Percentiles rank a stretch among this genome's conserved stretches.
Evolutionary conservation across 2,113 vertebrate species (phyloP).

Genomic region (Pholis gunnellus): DNA sequence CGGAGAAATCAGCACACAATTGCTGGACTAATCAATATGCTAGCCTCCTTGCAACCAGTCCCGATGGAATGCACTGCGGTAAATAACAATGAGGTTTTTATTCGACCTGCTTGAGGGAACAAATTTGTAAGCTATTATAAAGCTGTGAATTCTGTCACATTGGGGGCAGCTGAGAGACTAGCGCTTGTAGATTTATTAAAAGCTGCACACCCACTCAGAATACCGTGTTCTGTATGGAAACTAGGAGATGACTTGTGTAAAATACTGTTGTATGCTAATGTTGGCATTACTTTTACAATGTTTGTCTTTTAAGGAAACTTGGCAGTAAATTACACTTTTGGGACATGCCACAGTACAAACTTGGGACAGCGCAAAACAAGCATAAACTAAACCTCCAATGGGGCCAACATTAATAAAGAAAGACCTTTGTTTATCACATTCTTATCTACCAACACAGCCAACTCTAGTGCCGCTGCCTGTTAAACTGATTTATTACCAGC

Average conservation of each 20-base stretch:
- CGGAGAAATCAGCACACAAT: slow-evolving; percentile 42
- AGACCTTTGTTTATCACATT: not conserved
- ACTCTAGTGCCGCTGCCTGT: slow-evolving; percentile 28
- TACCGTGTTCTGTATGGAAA: not conserved
- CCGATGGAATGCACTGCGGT: slow-evolving; percentile 41
- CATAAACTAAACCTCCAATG: not conserved
- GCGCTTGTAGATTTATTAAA: slow-evolving; percentile 31
- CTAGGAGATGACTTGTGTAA: not conserved
- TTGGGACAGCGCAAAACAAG: not conserved
- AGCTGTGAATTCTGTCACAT: slow-evolving; percentile 45
- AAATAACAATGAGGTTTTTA: slow-evolving; percentile 62
- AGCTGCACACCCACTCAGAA: not conserved
- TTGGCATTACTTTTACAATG: not conserved
- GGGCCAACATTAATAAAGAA: not conserved
- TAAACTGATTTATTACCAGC: slow-evolving; percentile 34
- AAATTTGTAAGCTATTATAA: slow-evolving; percentile 60
- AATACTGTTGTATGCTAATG: not conserved
- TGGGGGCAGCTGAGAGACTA: slow-evolving; percentile 19
- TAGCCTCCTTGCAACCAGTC: slow-evolving; percentile 19
- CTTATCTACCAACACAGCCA: slow-evolving; percentile 1
- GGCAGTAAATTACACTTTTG: not conserved
- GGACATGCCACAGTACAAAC: not conserved
- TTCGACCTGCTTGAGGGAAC: slow-evolving; percentile 42
- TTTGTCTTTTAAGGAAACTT: not conserved
- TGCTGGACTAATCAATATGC: slow-evolving; percentile 56